Evolutionary conservation across 1,140 invertebrate genomes (phyloP).

Genomic region (Sesamia nonagrioides): DNA sequence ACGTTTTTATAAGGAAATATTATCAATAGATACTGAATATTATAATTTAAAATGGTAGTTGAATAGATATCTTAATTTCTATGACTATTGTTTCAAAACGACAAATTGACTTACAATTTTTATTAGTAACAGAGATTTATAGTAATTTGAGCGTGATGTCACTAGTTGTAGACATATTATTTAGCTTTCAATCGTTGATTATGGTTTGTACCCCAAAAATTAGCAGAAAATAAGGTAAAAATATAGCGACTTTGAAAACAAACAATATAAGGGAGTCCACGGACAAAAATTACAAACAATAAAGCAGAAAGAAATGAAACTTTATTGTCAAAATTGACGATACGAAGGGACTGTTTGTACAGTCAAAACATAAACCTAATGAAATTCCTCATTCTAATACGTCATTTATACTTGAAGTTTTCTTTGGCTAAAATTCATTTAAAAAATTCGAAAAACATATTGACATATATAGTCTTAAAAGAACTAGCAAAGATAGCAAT

Average conservation of each 20-base stretch:
- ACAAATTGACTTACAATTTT: slow-evolving; percentile 54
- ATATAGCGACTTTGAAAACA: slow-evolving; percentile 42
- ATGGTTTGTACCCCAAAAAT: slow-evolving; percentile 31
- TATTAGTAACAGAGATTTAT: slow-evolving; percentile 64
- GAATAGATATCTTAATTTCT: slow-evolving; percentile 33
- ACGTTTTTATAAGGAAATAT: not conserved
- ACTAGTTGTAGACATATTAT: slow-evolving; percentile 60
- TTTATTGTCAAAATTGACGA: slow-evolving; percentile 79
- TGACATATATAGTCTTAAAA: not conserved
- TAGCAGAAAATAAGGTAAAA: slow-evolving; percentile 12
- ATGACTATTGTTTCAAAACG: slow-evolving; percentile 29
- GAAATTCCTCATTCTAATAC: slow-evolving; percentile 45
- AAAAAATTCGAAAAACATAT: no score
- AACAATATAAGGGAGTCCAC: slow-evolving; percentile 19
- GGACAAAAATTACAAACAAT: slow-evolving; percentile 52
- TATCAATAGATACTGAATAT: slow-evolving; percentile 15
- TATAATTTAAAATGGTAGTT: slow-evolving; percentile 24
- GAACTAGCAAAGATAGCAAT: not conserved
- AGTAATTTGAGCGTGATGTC: slow-evolving; percentile 81
- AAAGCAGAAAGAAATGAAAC: slow-evolving; percentile 58
- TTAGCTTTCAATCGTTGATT: slow-evolving; percentile 79
- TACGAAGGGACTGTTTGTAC: slow-evolving; percentile 58
- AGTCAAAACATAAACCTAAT: slow-evolving; percentile 48
- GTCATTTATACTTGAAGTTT: slow-evolving; percentile 3
- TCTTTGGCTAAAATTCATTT: not conserved